These are phyloP conservation scores for Ardeotis arabs DNA, from an alignment of 2,113 vertebrate genomes.

Conservation along the genomic window DNA sequence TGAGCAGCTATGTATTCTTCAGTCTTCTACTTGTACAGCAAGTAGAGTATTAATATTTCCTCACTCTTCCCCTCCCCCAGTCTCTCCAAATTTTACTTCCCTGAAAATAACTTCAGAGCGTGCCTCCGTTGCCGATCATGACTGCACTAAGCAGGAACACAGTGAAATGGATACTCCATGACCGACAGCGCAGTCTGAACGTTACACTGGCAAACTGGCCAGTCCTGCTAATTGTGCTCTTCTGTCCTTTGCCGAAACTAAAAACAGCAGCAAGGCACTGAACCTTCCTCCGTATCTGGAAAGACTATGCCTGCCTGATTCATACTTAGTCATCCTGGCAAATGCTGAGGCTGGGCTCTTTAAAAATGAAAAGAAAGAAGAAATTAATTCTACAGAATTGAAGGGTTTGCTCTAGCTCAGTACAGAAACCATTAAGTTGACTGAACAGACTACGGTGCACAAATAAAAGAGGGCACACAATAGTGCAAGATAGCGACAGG, in stretches of 20 bases:
- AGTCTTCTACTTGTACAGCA: neutral
- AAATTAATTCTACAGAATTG: neutral
- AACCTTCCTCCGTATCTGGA: neutral
- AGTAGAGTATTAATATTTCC: neutral
- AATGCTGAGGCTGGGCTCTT: neutral
- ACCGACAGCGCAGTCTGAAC: neutral
- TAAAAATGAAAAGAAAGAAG: neutral
- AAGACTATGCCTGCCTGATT: conserved; percentile 7
- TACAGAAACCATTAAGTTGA: neutral
- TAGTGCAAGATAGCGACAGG: neutral
- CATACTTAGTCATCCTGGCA: conserved; percentile 32
- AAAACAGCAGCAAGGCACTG: neutral
- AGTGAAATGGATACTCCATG: neutral
- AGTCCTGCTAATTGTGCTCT: neutral
- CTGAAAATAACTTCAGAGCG: neutral
- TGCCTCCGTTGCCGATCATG: neutral
- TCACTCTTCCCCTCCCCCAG: neutral
- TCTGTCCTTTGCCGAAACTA: neutral
- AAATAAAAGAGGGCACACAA: neutral
- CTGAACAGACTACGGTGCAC: neutral
- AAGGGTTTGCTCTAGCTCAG: neutral
- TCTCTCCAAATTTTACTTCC: neutral
- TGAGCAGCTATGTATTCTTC: neutral
- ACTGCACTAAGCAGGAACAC: neutral
- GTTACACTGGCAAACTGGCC: neutral